These are phyloP conservation scores for Macquaria australasica DNA, from an alignment of 2,113 vertebrate genomes.

Conservation along the genomic window DNA sequence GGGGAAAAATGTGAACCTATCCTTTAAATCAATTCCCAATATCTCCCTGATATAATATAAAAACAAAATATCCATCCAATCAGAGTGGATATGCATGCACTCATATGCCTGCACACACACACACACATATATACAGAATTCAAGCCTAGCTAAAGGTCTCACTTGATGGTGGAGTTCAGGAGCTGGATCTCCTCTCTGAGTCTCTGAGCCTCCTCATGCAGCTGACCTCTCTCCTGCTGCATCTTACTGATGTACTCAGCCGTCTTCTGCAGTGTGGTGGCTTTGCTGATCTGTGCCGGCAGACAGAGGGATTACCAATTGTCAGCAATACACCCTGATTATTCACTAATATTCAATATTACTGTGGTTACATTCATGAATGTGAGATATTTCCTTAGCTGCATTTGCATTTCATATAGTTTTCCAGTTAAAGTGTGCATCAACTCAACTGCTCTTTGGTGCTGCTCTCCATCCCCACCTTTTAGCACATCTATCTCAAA, in stretches of 20 bases:
- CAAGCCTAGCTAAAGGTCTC: conserved; percentile 46
- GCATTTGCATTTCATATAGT: not conserved
- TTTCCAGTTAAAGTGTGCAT: conserved; percentile 3
- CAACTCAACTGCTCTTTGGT: not conserved
- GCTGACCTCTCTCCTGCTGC: conserved; percentile 92
- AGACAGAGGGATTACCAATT: conserved; percentile 24
- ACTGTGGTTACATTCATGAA: not conserved
- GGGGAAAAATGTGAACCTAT: not conserved
- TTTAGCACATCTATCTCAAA: conserved; percentile 17
- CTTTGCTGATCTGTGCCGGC: conserved; percentile 92
- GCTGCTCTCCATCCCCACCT: conserved; percentile 20
- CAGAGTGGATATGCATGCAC: not conserved
- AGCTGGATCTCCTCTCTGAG: conserved; percentile 92
- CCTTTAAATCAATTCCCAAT: not conserved
- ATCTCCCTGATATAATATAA: not conserved
- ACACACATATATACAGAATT: not conserved
- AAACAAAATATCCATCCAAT: not conserved
- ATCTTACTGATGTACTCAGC: conserved; percentile 95
- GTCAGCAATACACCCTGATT: not conserved
- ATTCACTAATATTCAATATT: not conserved
- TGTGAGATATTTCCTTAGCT: not conserved
- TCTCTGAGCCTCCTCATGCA: conserved; percentile 93
- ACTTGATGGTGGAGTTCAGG: conserved; percentile 95
- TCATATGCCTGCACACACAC: not conserved
- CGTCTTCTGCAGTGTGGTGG: conserved; percentile 96